A percentile compares a stretch with the other conserved stretches of the same genome.
These are phyloP conservation scores for Plumapathes pennacea DNA, from an alignment of 92 coral and sea anemone species.

Conservation along the genomic window DNA sequence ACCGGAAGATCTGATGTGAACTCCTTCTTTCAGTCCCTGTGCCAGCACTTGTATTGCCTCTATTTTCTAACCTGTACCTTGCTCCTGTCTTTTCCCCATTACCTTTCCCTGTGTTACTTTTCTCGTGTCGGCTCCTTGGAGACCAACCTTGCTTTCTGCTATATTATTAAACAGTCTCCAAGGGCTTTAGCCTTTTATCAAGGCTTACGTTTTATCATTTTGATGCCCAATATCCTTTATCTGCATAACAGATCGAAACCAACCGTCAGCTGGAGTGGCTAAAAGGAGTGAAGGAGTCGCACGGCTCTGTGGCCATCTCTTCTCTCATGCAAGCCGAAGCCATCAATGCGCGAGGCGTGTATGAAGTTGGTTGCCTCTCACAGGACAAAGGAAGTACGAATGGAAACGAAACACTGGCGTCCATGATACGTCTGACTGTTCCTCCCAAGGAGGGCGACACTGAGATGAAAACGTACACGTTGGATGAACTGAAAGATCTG, in stretches of 20 bases:
- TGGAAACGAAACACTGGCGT: background rate
- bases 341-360: conserved; percentile 75
- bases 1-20: too few species aligned
- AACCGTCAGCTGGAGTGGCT: conserved; percentile 72
- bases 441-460: conserved; percentile 19
- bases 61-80: too few species aligned
- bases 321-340: conserved; percentile 73
- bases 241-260: conserved; percentile 56
- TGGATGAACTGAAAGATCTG: conserved; percentile 83
- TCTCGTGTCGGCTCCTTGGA: too few species aligned
- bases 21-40: too few species aligned
- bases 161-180: too few species aligned
- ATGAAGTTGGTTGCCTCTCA: conserved; percentile 27
- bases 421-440: conserved; percentile 23
- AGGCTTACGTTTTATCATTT: too few species aligned
- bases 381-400: background rate
- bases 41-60: too few species aligned
- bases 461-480: conserved; percentile 47
- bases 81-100: too few species aligned
- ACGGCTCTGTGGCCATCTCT: conserved; percentile 92
- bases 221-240: too few species aligned
- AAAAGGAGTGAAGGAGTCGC: conserved; percentile 67
- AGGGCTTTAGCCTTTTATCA: too few species aligned
- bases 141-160: too few species aligned
- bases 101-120: too few species aligned